A percentile compares a stretch with the other conserved stretches of the same genome.
phyloP scores from a whole-genome alignment of 1,140 invertebrate species.

The Drosophila gunungcola region DNA sequence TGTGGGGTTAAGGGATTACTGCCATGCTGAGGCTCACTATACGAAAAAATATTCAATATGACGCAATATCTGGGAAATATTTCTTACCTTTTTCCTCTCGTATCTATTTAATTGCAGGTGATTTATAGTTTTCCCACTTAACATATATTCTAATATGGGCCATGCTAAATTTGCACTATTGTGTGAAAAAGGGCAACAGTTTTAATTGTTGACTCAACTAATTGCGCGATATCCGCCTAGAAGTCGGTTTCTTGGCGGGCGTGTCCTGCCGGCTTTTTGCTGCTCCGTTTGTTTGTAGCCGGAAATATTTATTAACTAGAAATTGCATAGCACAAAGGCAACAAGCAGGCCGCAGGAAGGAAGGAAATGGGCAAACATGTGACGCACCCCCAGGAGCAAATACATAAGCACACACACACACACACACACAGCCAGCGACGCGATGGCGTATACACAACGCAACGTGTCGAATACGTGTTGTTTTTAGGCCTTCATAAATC shows the following conservation, averaged over 20 bases:
- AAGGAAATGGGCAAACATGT: conserved; percentile 78
- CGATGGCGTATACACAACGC: conserved; percentile 28
- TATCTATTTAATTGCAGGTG: conserved; percentile 10
- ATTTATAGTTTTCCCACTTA: conserved; percentile 21
- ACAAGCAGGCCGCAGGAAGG: conserved; percentile 51
- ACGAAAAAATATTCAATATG: conserved; percentile 21
- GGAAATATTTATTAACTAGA: conserved; percentile 82
- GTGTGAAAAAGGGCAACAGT: conserved; percentile 44
- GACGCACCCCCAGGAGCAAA: conserved; percentile 72
- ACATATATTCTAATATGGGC: conserved; percentile 25
- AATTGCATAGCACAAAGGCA: conserved; percentile 68
- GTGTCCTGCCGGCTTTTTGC: conserved; percentile 49
- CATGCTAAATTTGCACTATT: conserved; percentile 20
- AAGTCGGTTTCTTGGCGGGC: conserved; percentile 25
- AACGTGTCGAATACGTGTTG: conserved; percentile 48
- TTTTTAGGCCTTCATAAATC: conserved; percentile 72
- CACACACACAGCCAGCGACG: conserved; percentile 14
- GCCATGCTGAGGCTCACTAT: neutral
- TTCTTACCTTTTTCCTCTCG: neutral
- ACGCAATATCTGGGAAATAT: conserved; percentile 15
- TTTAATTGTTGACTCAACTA: conserved; percentile 56
- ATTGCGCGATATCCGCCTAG: conserved; percentile 47
- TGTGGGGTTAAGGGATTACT: conserved; percentile 18
- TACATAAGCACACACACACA: conserved; percentile 53
- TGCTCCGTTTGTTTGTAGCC: conserved; percentile 36